Conservation (phyloP, 2,797 vertebrate species). For the Erpetoichthys calabaricus region DNA sequence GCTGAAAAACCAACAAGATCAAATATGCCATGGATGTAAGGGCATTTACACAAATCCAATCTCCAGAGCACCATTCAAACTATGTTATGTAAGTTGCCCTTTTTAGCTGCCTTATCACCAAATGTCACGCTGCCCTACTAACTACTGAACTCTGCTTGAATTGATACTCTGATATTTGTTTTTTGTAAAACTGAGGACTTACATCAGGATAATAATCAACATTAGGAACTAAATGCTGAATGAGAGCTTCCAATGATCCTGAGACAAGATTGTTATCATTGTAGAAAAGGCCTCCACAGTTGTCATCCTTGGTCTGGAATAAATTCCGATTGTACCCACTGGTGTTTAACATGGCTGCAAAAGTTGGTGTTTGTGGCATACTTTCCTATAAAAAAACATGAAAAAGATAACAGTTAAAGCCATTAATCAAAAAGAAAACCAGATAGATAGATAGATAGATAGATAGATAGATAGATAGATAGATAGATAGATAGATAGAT, state of each 20-base stretch:
- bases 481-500: neutral
- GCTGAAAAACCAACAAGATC: no score
- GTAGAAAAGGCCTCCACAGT: slow-evolving; percentile 63
- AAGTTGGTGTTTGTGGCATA: slow-evolving; percentile 85
- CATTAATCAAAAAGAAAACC: neutral
- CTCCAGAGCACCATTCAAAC: no score
- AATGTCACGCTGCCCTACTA: no score
- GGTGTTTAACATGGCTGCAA: slow-evolving; percentile 70
- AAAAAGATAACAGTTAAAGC: slow-evolving; percentile 1
- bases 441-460: no score
- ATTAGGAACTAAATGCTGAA: slow-evolving; percentile 78
- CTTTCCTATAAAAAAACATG: slow-evolving; percentile 47
- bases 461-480: neutral
- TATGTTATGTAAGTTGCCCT: no score
- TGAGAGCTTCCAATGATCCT: slow-evolving; percentile 82
- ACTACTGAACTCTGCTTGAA: no score
- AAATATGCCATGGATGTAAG: no score
- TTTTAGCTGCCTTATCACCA: no score
- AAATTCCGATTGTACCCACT: slow-evolving; percentile 69
- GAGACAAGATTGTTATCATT: slow-evolving; percentile 82
- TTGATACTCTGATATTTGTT: no score
- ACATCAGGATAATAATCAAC: slow-evolving; percentile 88
- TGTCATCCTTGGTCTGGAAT: slow-evolving; percentile 65
- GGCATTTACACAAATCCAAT: no score
- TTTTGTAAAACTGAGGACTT: slow-evolving; percentile 26